A percentile compares a stretch with the other conserved stretches of the same genome.
These are phyloP conservation scores for Hyla sarda DNA, from an alignment of 2,113 vertebrate species.

Conservation along the genomic window DNA sequence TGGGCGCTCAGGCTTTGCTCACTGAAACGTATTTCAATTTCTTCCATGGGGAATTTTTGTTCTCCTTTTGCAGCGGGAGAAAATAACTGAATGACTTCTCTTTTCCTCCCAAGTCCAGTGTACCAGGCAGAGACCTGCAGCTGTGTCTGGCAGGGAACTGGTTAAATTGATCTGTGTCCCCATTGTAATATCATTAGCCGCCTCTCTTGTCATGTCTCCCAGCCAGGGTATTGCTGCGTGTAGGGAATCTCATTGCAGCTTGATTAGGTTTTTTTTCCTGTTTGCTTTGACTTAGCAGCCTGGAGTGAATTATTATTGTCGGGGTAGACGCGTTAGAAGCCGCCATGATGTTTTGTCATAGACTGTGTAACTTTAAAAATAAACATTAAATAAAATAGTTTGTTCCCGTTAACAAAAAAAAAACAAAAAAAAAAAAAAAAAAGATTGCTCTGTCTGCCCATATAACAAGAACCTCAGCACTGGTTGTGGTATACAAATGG, in stretches of 20 bases:
- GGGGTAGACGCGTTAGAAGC: not conserved
- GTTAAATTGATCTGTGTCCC: not conserved
- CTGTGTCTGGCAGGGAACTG: not conserved
- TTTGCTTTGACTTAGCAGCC: not conserved
- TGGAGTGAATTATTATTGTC: not conserved
- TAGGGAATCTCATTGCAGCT: not conserved
- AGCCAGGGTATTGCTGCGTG: not conserved
- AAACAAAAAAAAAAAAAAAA: too few relatives aligned
- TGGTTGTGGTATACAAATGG: too few relatives aligned
- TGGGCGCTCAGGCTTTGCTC: constrained; percentile 53
- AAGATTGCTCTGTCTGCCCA: too few relatives aligned
- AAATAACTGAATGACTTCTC: constrained; percentile 24
- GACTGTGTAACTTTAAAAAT: too few relatives aligned
- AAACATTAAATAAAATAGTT: too few relatives aligned
- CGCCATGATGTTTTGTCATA: not conserved
- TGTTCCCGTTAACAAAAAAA: too few relatives aligned
- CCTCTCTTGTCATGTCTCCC: constrained; percentile 15
- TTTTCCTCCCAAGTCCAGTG: too few relatives aligned
- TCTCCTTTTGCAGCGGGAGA: not conserved
- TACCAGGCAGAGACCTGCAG: too few relatives aligned
- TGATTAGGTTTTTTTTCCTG: constrained; percentile 34
- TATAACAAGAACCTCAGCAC: too few relatives aligned
- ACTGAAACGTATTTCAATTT: constrained; percentile 64
- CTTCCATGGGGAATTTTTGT: constrained; percentile 64
- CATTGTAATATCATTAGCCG: constrained; percentile 9